Conservation (phyloP, 2,888 invertebrate species). For the Ichneumon xanthorius region DNA sequence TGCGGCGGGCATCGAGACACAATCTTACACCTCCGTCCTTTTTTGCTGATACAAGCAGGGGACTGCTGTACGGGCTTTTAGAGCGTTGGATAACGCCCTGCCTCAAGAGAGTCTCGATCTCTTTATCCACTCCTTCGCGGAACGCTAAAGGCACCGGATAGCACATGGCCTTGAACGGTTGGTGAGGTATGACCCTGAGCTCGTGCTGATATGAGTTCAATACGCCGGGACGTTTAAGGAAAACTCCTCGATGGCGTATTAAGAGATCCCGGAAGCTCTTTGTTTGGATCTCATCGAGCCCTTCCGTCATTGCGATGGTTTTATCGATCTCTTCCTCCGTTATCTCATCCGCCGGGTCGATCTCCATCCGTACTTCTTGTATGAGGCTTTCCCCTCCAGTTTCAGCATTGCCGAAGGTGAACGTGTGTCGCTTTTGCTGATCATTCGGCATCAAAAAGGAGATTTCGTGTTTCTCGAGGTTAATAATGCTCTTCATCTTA, state of each 20-base stretch:
- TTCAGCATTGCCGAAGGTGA: neutral
- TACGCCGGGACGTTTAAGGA: neutral
- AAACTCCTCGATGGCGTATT: neutral
- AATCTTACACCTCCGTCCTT: neutral
- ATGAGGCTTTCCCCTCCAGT: neutral
- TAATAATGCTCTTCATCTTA: neutral
- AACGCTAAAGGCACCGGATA: neutral
- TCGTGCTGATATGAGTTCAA: neutral
- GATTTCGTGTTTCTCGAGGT: neutral
- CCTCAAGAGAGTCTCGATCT: neutral
- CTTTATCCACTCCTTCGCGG: neutral
- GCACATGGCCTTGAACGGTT: neutral
- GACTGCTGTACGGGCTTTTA: neutral
- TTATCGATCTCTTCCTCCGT: neutral
- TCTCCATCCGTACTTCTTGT: neutral
- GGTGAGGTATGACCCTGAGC: neutral
- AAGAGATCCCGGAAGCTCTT: neutral
- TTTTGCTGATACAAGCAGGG: neutral
- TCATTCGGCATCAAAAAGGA: neutral
- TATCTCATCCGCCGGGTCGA: neutral
- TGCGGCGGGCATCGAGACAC: neutral
- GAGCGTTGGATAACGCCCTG: neutral
- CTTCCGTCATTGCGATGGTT: neutral
- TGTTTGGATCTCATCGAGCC: neutral
- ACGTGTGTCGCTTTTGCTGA: neutral